Conservation (phyloP, 1,140 invertebrate species). For the Oncopodura yosiiana region DNA sequence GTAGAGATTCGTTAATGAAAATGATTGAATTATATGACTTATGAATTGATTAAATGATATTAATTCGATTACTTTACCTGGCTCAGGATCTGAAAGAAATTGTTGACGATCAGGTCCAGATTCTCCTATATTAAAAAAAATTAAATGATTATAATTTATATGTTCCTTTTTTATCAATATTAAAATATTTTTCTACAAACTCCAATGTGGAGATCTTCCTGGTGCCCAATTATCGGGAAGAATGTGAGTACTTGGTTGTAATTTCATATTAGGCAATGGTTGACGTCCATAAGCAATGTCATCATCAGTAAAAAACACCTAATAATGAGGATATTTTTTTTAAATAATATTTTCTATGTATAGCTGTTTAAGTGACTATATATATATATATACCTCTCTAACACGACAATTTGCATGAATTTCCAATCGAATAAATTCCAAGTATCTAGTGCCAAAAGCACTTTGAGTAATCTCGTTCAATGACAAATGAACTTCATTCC, state of each 20-base stretch:
- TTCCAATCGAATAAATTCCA: slow-evolving; percentile 51
- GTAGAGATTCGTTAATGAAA: too few relatives aligned
- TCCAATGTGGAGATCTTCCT: too few relatives aligned
- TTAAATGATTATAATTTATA: too few relatives aligned
- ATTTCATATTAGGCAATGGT: not conserved
- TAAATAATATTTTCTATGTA: not conserved
- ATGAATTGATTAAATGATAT: too few relatives aligned
- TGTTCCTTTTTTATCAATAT: too few relatives aligned
- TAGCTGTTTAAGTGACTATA: not conserved
- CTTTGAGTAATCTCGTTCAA: slow-evolving; percentile 52
- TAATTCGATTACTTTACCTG: too few relatives aligned
- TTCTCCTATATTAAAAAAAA: too few relatives aligned
- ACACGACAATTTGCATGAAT: slow-evolving; percentile 57
- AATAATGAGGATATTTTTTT: not conserved
- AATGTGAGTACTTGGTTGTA: not conserved
- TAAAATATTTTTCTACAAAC: too few relatives aligned
- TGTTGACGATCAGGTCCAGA: too few relatives aligned
- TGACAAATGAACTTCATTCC: slow-evolving; percentile 48
- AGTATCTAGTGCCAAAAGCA: slow-evolving; percentile 56
- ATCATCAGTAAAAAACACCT: slow-evolving; percentile 8
- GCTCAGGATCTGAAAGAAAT: too few relatives aligned
- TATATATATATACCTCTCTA: slow-evolving; percentile 35
- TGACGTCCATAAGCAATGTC: not conserved
- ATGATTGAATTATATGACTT: too few relatives aligned
- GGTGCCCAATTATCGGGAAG: not conserved